Percentiles rank a stretch among this genome's conserved stretches.
These are phyloP conservation scores for Ophion slaviceki DNA, from an alignment of 2,888 invertebrate genomes.

Conservation along the genomic window DNA sequence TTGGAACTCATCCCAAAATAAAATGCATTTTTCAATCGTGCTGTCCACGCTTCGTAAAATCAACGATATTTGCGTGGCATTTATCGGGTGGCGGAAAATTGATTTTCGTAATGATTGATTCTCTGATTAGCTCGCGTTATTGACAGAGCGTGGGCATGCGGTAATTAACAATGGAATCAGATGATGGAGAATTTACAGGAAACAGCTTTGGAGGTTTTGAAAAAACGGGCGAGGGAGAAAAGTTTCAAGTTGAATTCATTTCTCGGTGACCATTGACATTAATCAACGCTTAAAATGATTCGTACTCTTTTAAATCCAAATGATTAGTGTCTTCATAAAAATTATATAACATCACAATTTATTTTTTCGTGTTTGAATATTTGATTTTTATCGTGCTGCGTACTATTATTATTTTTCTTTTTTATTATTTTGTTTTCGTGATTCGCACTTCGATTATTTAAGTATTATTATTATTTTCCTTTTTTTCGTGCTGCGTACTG, in stretches of 20 bases:
- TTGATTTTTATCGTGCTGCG: too few species aligned
- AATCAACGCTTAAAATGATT: too few species aligned
- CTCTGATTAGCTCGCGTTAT: neutral
- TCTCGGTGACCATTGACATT: neutral
- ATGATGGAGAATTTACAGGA: neutral
- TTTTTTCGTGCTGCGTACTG: too few species aligned
- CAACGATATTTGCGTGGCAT: conserved; percentile 10
- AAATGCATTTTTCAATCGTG: conserved; percentile 25
- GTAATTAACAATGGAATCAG: neutral
- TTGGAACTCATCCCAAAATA: neutral
- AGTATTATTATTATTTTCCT: too few species aligned
- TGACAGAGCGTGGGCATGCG: neutral
- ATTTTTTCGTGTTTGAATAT: too few species aligned
- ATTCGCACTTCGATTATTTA: too few species aligned
- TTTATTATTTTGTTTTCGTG: too few species aligned
- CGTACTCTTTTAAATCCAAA: too few species aligned
- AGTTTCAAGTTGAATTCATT: neutral
- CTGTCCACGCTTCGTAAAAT: neutral
- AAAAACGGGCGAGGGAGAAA: neutral
- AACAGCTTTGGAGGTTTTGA: neutral
- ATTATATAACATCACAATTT: too few species aligned
- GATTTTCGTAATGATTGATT: neutral
- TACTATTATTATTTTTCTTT: too few species aligned
- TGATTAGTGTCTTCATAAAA: too few species aligned
- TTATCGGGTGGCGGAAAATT: conserved; percentile 6